These are phyloP conservation scores for Zapus hudsonius DNA, from an alignment of 2,113 vertebrate species.

Conservation along the genomic window DNA sequence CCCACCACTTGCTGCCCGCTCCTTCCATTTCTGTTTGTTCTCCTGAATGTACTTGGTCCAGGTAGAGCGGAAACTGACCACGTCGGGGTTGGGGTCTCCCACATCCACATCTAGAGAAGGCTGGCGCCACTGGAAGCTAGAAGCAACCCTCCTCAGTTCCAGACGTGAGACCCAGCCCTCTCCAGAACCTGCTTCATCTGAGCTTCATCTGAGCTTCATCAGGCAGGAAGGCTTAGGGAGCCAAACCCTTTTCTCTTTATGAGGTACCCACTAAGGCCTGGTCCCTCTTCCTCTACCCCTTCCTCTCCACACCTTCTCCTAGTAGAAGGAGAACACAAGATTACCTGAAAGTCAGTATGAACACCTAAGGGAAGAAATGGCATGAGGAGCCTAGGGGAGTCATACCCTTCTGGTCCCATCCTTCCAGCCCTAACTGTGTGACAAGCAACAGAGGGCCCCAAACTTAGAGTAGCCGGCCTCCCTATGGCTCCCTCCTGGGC, in stretches of 20 bases:
- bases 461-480: not conserved
- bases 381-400: not conserved
- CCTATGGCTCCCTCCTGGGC: not conserved
- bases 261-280: not conserved
- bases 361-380: not conserved
- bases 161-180: conserved; percentile 16
- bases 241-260: not conserved
- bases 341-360: conserved; percentile 5
- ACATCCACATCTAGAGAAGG: conserved; percentile 92
- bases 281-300: not conserved
- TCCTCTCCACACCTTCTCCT: conserved; percentile 3
- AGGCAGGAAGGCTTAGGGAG: not conserved
- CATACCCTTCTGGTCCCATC: not conserved
- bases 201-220: no score
- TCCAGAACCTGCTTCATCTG: not conserved
- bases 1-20: conserved; percentile 91
- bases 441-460: not conserved
- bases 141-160: not conserved
- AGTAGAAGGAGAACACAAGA: conserved; percentile 23
- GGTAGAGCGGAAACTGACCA: conserved; percentile 92
- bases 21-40: conserved; percentile 97
- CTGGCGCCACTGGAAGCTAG: conserved; percentile 92
- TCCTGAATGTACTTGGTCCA: conserved; percentile 95
- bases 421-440: not conserved
- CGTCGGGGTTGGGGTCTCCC: conserved; percentile 92